These are phyloP conservation scores for Sylvilagus floridanus DNA, from an alignment of 2,797 vertebrate genomes.

Conservation along the genomic window DNA sequence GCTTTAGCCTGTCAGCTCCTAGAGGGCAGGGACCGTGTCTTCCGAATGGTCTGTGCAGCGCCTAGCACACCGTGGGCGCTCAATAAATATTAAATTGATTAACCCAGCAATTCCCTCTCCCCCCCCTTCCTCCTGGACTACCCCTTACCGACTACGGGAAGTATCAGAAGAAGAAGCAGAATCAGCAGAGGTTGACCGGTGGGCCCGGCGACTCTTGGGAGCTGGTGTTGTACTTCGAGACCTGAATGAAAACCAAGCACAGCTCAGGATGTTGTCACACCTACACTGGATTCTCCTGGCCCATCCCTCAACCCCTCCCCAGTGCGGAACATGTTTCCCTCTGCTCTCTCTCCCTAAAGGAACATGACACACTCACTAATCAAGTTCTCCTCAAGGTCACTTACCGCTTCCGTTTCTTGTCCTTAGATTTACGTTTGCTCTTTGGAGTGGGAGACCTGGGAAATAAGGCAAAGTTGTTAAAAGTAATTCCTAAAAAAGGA, in stretches of 20 bases:
- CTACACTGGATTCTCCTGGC: neutral
- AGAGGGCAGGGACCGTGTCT: constrained; percentile 86
- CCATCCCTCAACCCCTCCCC: neutral
- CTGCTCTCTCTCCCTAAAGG: neutral
- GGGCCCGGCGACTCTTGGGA: constrained; percentile 83
- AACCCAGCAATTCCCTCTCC: constrained; percentile 81
- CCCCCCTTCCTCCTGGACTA: constrained; percentile 82
- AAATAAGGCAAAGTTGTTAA: neutral
- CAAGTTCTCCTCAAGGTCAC: constrained; percentile 27
- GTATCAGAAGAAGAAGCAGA: constrained; percentile 85
- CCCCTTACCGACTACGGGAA: constrained; percentile 86
- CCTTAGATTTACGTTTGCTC: constrained; percentile 89
- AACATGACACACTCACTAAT: neutral
- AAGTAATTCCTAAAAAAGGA: neutral
- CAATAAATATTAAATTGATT: constrained; percentile 86
- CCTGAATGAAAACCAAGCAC: constrained; percentile 63
- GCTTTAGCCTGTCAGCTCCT: constrained; percentile 87
- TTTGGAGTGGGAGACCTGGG: constrained; percentile 88
- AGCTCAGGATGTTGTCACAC: constrained; percentile 32
- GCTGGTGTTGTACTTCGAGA: constrained; percentile 85
- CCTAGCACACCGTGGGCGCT: constrained; percentile 86
- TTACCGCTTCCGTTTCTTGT: constrained; percentile 89
- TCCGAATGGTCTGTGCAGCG: constrained; percentile 86
- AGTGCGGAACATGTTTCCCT: neutral
- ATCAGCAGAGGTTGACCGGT: constrained; percentile 84